Base-by-base conservation (phyloP, 2,113 vertebrate genomes). In the Pluvianellus socialis region DNA sequence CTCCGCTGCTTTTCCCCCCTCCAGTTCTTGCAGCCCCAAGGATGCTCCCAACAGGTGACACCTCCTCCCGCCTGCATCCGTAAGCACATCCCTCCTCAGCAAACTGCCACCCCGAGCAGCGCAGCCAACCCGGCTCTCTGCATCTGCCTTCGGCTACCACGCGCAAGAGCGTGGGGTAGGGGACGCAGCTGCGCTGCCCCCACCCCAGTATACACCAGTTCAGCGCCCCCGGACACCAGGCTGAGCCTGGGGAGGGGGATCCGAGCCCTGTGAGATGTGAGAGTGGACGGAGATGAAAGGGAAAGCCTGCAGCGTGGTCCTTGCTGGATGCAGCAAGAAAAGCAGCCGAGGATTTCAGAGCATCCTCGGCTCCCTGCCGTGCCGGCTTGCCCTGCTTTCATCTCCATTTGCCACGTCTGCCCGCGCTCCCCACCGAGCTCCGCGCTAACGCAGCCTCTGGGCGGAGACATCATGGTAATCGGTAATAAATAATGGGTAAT, bases 251-350 rank as follows among this genome's bases (percentile, higher is more conserved):
- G 80, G 53, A 52, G 12, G 8, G 12, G 21, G 18, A 88, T 22
- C 4, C 0, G 3, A 32, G 7, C 19, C 21, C 28, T 23, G 1
- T 1, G 44, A 61, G 72, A 42, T 4, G 24, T 0, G 0, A 66
- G 72, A 66, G 26, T 3, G 49, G 70, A 35, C 9, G 28, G 47
- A 72, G 44, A 52, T 5, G 33, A 73, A 56, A 73, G 26, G 44
- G 72, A 47, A 67, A 79, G 56, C 11, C 89, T 79, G 82, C 94
- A 85, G 81, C 73, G 13, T 0, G 5, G 17, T 66, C 62, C 82
- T 50, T 35, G 45, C 50, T 38, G 82, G 82, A 70, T 62, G 88
- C 88, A 90, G 81, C 42, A 45, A 38, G 58, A 68, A 49, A 87
- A 75, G 42, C 84, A 91, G 73, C 70, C 2, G 30, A 68, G 70